phyloP scores from a whole-genome alignment of 2,113 vertebrate species.

The Tachysurus fulvidraco region DNA sequence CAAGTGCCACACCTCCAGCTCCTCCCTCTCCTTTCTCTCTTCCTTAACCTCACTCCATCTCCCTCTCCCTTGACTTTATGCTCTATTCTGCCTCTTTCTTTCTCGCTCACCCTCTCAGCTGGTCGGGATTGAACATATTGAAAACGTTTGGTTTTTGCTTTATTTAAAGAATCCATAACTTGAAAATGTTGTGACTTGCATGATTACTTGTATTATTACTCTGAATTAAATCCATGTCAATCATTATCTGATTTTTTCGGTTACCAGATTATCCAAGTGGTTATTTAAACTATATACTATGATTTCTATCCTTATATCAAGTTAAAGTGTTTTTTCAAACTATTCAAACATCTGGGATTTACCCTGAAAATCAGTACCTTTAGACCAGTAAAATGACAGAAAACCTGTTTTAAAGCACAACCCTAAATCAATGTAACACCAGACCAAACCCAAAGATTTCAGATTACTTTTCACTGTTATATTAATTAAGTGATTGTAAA shows the following conservation, averaged over 20 bases:
- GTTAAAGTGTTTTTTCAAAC: neutral
- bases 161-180: neutral
- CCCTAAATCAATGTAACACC: neutral
- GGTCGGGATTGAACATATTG: neutral
- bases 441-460: neutral
- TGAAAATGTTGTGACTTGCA: neutral
- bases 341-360: neutral
- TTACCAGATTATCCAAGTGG: neutral
- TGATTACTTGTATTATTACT: neutral
- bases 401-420: neutral
- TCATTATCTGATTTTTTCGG: neutral
- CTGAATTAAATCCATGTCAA: neutral
- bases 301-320: neutral
- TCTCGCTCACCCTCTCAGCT: conserved; percentile 1
- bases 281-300: neutral
- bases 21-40: conserved; percentile 45
- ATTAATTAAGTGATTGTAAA: neutral
- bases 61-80: conserved; percentile 26
- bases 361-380: neutral
- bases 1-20: conserved; percentile 47
- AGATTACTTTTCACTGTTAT: neutral
- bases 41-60: conserved; percentile 34
- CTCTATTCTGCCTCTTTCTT: neutral
- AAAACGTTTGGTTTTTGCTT: neutral
- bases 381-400: neutral